phyloP scores from a whole-genome alignment of 2,113 vertebrate genomes.

The Lophura nycthemera region DNA sequence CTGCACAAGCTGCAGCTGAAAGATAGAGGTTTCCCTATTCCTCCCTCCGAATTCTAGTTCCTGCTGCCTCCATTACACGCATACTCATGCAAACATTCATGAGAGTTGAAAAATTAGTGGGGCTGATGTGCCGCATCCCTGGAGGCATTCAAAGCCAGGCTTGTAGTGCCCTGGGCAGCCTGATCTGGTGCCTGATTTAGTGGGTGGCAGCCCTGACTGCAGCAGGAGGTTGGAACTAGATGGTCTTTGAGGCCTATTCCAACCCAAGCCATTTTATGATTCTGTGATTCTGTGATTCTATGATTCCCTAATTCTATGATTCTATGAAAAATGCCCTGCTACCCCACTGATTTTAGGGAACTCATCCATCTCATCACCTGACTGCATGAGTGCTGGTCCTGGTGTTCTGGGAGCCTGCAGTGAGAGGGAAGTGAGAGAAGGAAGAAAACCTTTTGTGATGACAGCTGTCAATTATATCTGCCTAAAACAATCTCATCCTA shows the following conservation, averaged over 20 bases:
- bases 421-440: neutral
- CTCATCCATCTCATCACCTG: neutral
- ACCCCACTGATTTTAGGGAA: rapidly evolving
- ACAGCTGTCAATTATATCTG: neutral
- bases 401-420: neutral
- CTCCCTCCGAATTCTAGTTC: neutral
- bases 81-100: neutral
- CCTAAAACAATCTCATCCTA: neutral
- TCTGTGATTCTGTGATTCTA: no score
- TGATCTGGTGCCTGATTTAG: no score
- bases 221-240: no score
- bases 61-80: neutral
- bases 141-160: no score
- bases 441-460: neutral
- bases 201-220: no score
- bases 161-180: no score
- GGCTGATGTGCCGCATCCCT: no score
- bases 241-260: no score
- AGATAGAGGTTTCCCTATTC: neutral
- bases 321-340: neutral
- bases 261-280: no score
- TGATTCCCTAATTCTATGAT: no score
- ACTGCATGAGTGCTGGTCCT: neutral
- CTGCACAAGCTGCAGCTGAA: neutral
- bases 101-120: neutral